These are phyloP conservation scores for Aleiodes leptofemur DNA, from an alignment of 2,888 invertebrate species.

Conservation along the genomic window DNA sequence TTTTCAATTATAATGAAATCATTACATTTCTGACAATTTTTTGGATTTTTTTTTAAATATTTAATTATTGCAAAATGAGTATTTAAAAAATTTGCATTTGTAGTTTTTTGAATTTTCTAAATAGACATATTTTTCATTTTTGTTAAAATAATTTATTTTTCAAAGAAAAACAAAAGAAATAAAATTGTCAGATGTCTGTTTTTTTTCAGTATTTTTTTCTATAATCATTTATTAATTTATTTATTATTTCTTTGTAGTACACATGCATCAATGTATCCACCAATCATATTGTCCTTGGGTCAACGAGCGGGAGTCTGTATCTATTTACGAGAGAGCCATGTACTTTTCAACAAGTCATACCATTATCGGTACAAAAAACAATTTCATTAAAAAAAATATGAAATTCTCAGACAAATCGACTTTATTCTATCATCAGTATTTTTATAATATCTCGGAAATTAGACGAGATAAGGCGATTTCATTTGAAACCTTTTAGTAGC, in stretches of 20 bases:
- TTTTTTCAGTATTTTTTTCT: neutral
- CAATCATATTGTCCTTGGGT: conserved; percentile 85
- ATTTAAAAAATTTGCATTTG: no score
- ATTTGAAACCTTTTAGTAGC: no score
- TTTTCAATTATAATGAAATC: no score
- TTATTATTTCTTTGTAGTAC: conserved; percentile 60
- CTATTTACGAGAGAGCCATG: conserved; percentile 85
- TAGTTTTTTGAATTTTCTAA: no score
- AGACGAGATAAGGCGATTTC: no score
- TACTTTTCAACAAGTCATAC: conserved; percentile 86
- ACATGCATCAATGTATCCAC: conserved; percentile 84
- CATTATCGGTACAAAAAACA: conserved; percentile 80
- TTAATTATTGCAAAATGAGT: neutral
- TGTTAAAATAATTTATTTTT: no score
- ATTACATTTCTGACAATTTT: no score
- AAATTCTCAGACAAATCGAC: neutral
- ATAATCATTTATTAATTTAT: conserved; percentile 24
- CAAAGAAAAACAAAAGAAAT: no score
- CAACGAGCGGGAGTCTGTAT: conserved; percentile 89
- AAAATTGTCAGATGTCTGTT: no score
- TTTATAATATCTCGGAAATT: no score
- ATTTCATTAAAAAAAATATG: conserved; percentile 33
- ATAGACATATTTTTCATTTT: no score
- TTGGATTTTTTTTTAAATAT: neutral
- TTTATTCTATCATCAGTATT: conserved; percentile 17